These are phyloP conservation scores for Spodoptera litura DNA, from an alignment of 1,140 invertebrate genomes.

Conservation along the genomic window DNA sequence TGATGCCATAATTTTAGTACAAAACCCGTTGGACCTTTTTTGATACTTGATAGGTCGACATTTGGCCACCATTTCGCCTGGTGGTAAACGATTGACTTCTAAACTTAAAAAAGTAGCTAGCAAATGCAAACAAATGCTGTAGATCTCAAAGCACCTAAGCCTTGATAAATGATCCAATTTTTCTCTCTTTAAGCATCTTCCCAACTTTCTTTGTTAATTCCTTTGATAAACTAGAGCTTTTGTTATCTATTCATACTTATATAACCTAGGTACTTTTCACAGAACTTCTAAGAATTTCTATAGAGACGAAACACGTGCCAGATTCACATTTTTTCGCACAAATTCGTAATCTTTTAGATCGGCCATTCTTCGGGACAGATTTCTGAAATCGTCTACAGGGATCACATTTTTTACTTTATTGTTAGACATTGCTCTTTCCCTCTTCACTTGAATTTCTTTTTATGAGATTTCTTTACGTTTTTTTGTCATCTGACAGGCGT, in stretches of 20 bases:
- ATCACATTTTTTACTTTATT: conserved; percentile 12
- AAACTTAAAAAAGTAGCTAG: too few species aligned
- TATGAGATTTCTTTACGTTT: conserved; percentile 22
- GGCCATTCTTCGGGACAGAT: neutral
- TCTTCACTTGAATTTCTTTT: conserved; percentile 8
- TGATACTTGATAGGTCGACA: too few species aligned
- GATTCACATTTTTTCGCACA: conserved; percentile 30
- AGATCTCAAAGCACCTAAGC: neutral
- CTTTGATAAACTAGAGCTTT: too few species aligned
- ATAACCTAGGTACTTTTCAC: neutral
- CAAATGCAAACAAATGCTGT: neutral
- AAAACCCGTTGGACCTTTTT: too few species aligned
- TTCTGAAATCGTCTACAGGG: neutral
- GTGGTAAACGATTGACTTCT: too few species aligned
- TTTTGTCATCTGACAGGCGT: neutral
- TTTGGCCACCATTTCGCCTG: too few species aligned
- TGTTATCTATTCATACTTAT: neutral
- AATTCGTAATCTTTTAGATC: conserved; percentile 18
- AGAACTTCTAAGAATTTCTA: conserved; percentile 9
- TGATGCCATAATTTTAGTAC: too few species aligned
- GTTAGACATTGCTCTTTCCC: neutral
- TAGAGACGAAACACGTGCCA: conserved; percentile 25
- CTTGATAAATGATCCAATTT: conserved; percentile 2
- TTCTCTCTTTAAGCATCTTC: neutral
- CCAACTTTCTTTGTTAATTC: neutral